Percentiles rank a stretch among this genome's conserved stretches.
Evolutionary conservation across 2,113 vertebrate species (phyloP).

Genomic region (Varanus komodoensis): DNA sequence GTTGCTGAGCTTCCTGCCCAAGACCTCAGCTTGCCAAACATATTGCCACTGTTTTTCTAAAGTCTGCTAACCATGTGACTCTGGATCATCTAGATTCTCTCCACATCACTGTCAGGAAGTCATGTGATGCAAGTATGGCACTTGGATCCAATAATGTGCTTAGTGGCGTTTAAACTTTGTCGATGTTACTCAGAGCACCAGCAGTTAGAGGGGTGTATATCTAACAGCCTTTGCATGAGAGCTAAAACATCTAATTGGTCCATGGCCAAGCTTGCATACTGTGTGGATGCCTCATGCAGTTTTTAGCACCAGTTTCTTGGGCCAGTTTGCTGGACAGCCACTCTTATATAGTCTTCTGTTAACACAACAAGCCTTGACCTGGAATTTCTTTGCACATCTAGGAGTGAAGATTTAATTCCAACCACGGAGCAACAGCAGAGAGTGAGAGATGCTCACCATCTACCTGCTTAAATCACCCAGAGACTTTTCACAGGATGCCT

Average conservation of each 20-base stretch:
- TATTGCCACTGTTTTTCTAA: background rate
- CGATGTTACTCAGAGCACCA: background rate
- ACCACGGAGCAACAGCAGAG: constrained; percentile 1
- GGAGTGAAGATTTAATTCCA: constrained; percentile 3
- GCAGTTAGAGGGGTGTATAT: background rate
- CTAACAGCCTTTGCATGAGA: background rate
- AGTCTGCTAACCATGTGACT: background rate
- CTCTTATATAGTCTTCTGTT: constrained; percentile 36
- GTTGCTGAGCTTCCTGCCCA: too few species aligned
- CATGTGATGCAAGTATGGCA: too few species aligned
- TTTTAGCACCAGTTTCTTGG: constrained; percentile 10
- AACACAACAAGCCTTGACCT: constrained; percentile 40
- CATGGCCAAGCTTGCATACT: background rate
- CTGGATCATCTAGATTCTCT: background rate
- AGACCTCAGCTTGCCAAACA: background rate
- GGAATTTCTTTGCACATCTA: constrained; percentile 3
- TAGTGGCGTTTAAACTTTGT: background rate
- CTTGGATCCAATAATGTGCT: background rate
- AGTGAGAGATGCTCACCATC: constrained; percentile 38
- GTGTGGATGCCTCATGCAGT: background rate
- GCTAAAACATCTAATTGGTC: background rate
- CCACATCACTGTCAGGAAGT: background rate
- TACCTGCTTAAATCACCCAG: constrained; percentile 2
- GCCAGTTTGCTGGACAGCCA: background rate
- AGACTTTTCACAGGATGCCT: constrained; percentile 36